These are phyloP conservation scores for Dipodomys stephensi DNA, from an alignment of 2,113 vertebrate genomes.

Conservation along the genomic window DNA sequence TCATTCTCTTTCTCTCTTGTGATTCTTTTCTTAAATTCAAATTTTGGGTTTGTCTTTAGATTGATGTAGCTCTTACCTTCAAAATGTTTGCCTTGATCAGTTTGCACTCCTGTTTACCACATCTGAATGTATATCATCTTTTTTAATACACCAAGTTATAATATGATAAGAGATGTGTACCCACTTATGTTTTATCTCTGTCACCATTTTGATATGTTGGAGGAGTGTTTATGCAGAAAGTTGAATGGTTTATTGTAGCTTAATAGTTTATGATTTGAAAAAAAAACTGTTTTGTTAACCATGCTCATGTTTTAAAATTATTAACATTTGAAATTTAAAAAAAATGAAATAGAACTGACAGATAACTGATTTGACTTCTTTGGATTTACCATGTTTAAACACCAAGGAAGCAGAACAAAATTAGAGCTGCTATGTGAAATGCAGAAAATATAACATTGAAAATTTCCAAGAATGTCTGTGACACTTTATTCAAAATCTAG, in stretches of 20 bases:
- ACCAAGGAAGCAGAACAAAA: background rate
- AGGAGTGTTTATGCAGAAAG: background rate
- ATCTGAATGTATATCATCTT: background rate
- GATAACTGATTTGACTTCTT: background rate
- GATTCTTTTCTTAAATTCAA: background rate
- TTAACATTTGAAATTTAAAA: constrained; percentile 20
- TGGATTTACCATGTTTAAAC: constrained; percentile 17
- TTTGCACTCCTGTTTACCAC: background rate
- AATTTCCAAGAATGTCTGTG: background rate
- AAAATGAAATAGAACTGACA: constrained; percentile 33
- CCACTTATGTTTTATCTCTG: background rate
- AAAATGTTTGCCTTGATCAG: background rate
- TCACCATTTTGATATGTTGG: background rate
- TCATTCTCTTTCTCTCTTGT: background rate
- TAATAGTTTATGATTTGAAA: constrained; percentile 42
- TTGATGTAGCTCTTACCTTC: background rate
- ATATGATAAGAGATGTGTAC: background rate
- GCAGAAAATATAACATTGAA: constrained; percentile 15
- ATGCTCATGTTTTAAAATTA: background rate
- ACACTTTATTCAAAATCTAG: background rate
- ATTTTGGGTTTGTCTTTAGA: background rate
- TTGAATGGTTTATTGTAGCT: constrained; percentile 1
- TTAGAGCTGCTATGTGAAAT: background rate
- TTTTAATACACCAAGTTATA: background rate
- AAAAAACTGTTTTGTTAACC: constrained; percentile 3